Conservation (phyloP, 2,797 vertebrate species). For the Leucoraja ocellata region DNA sequence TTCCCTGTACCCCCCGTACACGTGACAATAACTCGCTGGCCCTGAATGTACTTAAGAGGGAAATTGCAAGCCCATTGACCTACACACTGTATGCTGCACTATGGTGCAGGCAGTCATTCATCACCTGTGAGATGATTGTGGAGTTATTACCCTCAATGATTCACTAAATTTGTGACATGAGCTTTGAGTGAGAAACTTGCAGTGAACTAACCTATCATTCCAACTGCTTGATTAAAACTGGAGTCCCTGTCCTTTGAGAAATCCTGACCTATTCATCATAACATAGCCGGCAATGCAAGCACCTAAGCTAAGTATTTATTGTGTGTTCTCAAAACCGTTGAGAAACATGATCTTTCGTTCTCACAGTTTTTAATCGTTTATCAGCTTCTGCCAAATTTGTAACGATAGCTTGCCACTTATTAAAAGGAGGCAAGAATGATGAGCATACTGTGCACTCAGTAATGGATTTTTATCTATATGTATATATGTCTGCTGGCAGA, state of each 20-base stretch:
- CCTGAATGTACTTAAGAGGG: too few species aligned
- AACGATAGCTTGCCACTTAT: not conserved
- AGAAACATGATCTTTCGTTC: not conserved
- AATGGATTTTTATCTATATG: not conserved
- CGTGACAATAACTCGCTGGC: too few species aligned
- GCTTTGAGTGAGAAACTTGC: conserved; percentile 1
- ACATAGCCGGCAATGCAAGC: not conserved
- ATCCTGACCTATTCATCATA: not conserved
- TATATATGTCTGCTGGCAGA: too few species aligned
- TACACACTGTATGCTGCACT: not conserved
- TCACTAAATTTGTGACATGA: not conserved
- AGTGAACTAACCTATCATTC: not conserved
- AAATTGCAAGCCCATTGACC: not conserved
- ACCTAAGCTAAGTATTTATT: not conserved
- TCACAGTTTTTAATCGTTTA: not conserved
- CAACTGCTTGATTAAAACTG: not conserved
- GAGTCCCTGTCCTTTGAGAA: not conserved
- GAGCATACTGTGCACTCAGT: not conserved
- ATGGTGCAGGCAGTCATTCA: not conserved
- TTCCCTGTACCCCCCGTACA: too few species aligned
- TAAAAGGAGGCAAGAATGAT: not conserved
- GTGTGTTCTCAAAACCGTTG: not conserved
- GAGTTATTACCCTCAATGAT: conserved; percentile 1
- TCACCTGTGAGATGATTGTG: not conserved
- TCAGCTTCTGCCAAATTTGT: not conserved